phyloP scores from a whole-genome alignment of 2,888 invertebrate genomes.

The Brachyptera putata region DNA sequence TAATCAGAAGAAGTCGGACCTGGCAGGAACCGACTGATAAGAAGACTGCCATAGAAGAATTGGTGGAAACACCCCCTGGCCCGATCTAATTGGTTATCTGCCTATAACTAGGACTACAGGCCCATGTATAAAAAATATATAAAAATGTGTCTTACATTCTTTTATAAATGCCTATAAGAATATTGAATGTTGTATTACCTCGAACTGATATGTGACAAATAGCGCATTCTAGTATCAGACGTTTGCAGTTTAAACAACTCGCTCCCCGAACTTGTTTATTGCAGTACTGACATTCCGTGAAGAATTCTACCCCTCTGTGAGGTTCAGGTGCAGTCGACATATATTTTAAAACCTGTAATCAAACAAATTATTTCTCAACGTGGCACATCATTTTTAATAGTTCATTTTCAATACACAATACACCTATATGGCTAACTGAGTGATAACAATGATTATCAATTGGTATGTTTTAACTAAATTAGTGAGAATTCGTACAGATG shows the following conservation, averaged over 20 bases:
- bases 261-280: constrained; percentile 57
- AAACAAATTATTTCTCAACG: background rate
- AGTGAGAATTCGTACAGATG: too few relatives aligned
- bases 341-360: constrained; percentile 59
- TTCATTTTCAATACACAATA: background rate
- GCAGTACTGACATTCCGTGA: constrained; percentile 69
- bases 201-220: constrained; percentile 83
- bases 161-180: too few relatives aligned
- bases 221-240: constrained; percentile 71
- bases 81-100: too few relatives aligned
- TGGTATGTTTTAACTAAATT: too few relatives aligned
- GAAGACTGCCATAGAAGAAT: too few relatives aligned
- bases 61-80: too few relatives aligned
- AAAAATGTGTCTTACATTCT: too few relatives aligned
- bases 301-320: constrained; percentile 66
- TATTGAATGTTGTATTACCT: too few relatives aligned
- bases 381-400: background rate
- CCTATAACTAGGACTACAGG: too few relatives aligned
- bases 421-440: background rate
- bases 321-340: constrained; percentile 46
- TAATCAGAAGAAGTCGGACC: too few relatives aligned
- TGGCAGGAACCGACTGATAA: too few relatives aligned
- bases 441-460: background rate
- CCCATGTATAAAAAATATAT: too few relatives aligned
- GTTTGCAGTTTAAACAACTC: constrained; percentile 64